A percentile compares a stretch with the other conserved stretches of the same genome.
Conservation (phyloP, 2,113 vertebrate species). For the Ageneiosus marmoratus region DNA sequence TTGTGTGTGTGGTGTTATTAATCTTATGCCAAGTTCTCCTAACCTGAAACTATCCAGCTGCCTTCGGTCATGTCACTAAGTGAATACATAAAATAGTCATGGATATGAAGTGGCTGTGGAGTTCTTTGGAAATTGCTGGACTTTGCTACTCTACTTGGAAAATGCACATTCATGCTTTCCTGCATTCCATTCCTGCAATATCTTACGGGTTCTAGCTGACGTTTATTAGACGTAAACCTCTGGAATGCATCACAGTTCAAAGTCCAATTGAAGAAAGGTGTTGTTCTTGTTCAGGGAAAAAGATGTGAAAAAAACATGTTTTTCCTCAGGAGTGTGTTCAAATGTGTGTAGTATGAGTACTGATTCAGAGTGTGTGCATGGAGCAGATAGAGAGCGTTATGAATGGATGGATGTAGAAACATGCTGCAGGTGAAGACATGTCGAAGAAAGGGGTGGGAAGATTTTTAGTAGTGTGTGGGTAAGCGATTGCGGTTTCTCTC, state of each 20-base stretch:
- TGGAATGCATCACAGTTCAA: slow-evolving; percentile 65
- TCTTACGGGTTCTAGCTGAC: slow-evolving; percentile 52
- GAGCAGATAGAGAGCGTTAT: slow-evolving; percentile 54
- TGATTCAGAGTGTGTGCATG: neutral
- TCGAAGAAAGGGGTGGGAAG: slow-evolving; percentile 6
- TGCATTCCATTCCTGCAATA: slow-evolving; percentile 62
- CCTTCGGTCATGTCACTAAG: slow-evolving; percentile 9
- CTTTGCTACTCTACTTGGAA: slow-evolving; percentile 33
- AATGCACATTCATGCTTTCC: slow-evolving; percentile 27
- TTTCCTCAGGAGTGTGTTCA: neutral
- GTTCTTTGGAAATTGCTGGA: slow-evolving; percentile 9
- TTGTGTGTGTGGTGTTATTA: slow-evolving; percentile 1
- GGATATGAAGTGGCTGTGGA: neutral
- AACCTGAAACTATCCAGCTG: slow-evolving; percentile 16
- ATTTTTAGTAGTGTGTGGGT: slow-evolving; percentile 39
- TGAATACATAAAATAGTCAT: neutral
- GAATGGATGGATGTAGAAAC: slow-evolving; percentile 51
- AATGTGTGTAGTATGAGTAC: neutral
- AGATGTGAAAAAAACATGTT: neutral
- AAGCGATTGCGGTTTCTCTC: slow-evolving; percentile 48
- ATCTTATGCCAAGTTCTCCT: slow-evolving; percentile 8
- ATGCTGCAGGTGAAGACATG: slow-evolving; percentile 64
- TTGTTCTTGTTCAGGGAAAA: neutral
- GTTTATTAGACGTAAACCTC: slow-evolving; percentile 53
- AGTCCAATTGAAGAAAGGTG: slow-evolving; percentile 18